Evolutionary conservation across 2,888 invertebrate genomes (phyloP).

Genomic region (Parascotia fuliginaria): DNA sequence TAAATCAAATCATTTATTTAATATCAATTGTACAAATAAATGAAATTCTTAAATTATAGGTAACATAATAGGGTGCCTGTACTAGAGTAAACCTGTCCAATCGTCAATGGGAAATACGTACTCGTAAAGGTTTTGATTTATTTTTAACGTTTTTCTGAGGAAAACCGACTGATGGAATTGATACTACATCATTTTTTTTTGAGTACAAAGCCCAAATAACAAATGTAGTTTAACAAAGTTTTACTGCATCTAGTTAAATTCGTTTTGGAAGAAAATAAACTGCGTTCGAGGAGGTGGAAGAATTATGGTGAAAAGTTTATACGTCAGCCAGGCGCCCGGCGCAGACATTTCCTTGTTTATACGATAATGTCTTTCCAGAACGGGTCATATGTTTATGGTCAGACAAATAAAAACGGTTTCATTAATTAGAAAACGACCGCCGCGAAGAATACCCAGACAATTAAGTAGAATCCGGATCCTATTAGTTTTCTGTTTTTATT

Average conservation of each 20-base stretch:
- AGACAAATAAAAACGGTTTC: constrained; percentile 40
- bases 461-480: constrained; percentile 5
- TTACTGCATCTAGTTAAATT: constrained; percentile 32
- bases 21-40: too few species aligned
- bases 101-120: too few species aligned
- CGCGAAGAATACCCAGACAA: constrained; percentile 14
- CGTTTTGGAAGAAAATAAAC: constrained; percentile 51
- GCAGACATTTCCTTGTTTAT: constrained; percentile 65
- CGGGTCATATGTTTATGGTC: constrained; percentile 34
- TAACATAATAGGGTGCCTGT: too few species aligned
- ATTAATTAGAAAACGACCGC: constrained; percentile 29
- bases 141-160: too few species aligned
- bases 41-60: too few species aligned
- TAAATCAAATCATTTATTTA: too few species aligned
- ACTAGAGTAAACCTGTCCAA: too few species aligned
- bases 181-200: too few species aligned
- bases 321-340: constrained; percentile 64
- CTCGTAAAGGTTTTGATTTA: too few species aligned
- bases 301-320: constrained; percentile 68
- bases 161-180: constrained; percentile 15
- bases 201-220: too few species aligned
- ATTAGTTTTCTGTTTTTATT: background rate
- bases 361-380: constrained; percentile 44
- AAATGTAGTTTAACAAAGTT: constrained; percentile 30
- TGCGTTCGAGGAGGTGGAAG: constrained; percentile 60